Percentiles rank a stretch among this genome's conserved stretches.
Evolutionary conservation across 2,113 vertebrate genomes (phyloP).

Genomic region (Spizaetus ornatus): DNA sequence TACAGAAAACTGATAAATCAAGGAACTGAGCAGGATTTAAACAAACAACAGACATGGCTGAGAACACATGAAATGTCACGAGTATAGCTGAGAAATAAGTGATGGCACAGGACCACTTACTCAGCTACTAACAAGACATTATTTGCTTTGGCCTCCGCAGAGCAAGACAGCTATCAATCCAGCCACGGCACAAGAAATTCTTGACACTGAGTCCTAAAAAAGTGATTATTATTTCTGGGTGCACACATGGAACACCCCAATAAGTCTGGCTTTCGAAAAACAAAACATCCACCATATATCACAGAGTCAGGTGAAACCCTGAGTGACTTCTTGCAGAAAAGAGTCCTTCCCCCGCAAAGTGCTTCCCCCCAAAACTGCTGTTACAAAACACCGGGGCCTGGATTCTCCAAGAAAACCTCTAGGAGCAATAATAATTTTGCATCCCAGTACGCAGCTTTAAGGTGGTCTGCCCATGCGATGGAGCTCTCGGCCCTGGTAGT

Average conservation of each 20-base stretch:
- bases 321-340: background rate
- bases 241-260: background rate
- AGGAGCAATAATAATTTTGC: background rate
- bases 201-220: background rate
- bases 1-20: slow-evolving; percentile 62
- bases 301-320: background rate
- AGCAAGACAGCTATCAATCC: background rate
- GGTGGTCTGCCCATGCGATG: background rate
- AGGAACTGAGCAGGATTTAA: slow-evolving; percentile 54
- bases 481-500: background rate
- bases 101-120: slow-evolving; percentile 48
- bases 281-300: background rate
- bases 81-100: slow-evolving; percentile 49
- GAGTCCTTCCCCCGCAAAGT: background rate
- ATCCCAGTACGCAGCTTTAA: background rate
- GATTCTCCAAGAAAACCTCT: background rate
- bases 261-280: background rate
- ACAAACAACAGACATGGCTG: slow-evolving; percentile 52
- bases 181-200: background rate
- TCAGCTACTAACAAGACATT: slow-evolving; percentile 43
- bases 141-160: background rate
- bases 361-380: background rate
- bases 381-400: background rate
- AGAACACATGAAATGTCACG: slow-evolving; percentile 49
- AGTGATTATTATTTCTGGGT: background rate